Evolutionary conservation across 2,797 vertebrate genomes (phyloP), one percentile per base, ranked within the genome.

Genomic region (Parauchenoglanis punctatus): DNA sequence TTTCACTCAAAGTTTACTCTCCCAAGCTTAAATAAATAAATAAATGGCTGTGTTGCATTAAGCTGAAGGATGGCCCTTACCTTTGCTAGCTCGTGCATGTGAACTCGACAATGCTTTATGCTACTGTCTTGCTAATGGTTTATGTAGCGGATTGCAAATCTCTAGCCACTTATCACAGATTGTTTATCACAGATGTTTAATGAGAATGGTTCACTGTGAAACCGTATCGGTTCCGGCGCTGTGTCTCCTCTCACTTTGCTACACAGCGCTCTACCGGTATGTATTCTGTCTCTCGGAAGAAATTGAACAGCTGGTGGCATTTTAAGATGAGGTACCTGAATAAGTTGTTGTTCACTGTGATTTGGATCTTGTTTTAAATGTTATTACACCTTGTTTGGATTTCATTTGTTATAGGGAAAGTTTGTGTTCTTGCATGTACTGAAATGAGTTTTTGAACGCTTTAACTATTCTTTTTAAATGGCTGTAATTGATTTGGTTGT

Each of bases 141-240:
- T 28, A 67, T 7, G 4, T 61, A 63, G 58, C 20, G 2, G 52
- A 25, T 18, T 6, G 13, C 81, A 11, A 35, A 28, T 28, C 63
- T 46, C 70, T 28, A 31, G 58, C 68, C 67, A 85, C 20, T 56
- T 10, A 35, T 40, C 63, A 46, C 82, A 61, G 40, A 17, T 28
- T 76, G 35, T 52, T 76, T n/a, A 56, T 40, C 61, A 63, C 58
- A 44, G 20, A 82, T 78, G 86, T 85, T 83, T 78, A 70, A 85
- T 44, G 20, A 63, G 46, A 68, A 67, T 56, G 80, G 81, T 87
- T 87, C 89, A 91, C 88, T 89, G 91, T 92, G 90, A 91, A 87
- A 80, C 81, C 44, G 78, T 35, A 70, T 89, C 52, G 25, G 40
- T 68, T 87, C 63, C 20, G 87, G 67, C 80, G 28, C 63, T 58